Evolutionary conservation across 2,888 invertebrate species (phyloP), one percentile per base, ranked within the genome.

Genomic region (Meliscaeva auricollis): DNA sequence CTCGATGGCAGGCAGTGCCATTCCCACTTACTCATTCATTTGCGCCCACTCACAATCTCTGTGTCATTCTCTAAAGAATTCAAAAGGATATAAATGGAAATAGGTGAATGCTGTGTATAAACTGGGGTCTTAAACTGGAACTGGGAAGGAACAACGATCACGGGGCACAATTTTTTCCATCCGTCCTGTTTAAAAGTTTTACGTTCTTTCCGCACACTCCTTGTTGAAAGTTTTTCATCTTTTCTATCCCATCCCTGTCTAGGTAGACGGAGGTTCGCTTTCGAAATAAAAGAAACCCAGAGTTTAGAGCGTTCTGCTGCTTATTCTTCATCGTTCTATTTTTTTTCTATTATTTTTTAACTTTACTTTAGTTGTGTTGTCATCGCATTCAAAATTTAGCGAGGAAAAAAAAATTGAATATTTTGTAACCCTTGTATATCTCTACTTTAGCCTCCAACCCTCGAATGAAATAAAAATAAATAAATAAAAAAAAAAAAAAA

Each of bases 171-270:
- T 81, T 76, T 80, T 76, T 68, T 54, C 68, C 68, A 54, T 76
- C 50, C 75, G 52, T 76, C 70, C 76, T 62, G 81, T 85, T 73
- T 46, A 76, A 68, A 85, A 85, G 72, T 84, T 76, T 48, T 52
- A 68, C 80, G 62, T 68, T 77, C 76, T 73, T 81, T 77, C 35
- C 64, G 76, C 75, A 66, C 30, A 68, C 64, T 75, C 70, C 52
- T 75, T 72, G 79, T 66, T 72, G 66, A 73, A 80, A 84, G 72
- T 76, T 81, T 44, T 41, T 73, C 58, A 58, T 58, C 22, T 56
- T 62, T 30, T 48, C 6, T 30, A 4, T 50, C 26, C 26, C 50
- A n/a, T 32, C 50, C 20, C 1, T 20, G 13, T 11, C 9, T 58
- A 30, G 13, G 38, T 52, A 46, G 20, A 32, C 13, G 8, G 20